Base-by-base conservation (phyloP, 2,888 invertebrate species). In the Neelides folsomi region DNA sequence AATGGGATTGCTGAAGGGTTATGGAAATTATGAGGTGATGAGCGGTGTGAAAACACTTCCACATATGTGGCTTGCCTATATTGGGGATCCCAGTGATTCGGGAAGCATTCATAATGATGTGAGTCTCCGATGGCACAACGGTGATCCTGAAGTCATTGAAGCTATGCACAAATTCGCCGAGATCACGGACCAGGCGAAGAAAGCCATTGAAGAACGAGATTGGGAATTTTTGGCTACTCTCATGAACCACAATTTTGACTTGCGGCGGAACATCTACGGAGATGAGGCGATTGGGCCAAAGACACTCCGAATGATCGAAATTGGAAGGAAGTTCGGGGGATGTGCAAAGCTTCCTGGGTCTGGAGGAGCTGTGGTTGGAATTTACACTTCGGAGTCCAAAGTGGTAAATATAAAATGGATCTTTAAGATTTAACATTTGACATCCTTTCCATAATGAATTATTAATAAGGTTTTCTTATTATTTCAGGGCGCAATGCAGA, bases 81-180 rank as follows among this genome's bases (percentile, higher is more conserved):
- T 55, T 16, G 41, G 48, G 13, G 56, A 60, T 40, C 60, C 63
- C 9, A 60, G 58, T 53, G 61, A 64, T 53, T 64, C 64, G 6
- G 63, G 63, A 40, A 52, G 47, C 37, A 61, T 64, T 36, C 64
- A 64, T 51, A 59, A 56, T 12, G 51, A 59, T 55, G 58, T 64
- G 10, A 41, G 54, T 12, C 42, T 45, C 10, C 55, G 62, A 16
- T 63, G 56, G 54, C 49, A 55, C 12, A 47, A 42, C 49, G 62
- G 63, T 47, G 50, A 56, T 20, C 35, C 49, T n/a, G 41, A 40
- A 27, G 53, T 53, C 20, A 27, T 46, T 16, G 50, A 53, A n/a
- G 53, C 53, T 13, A 53, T 53, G 53, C 20, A 39, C 15, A 52
- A 49, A 40, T 58, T 63, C 39, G 61, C 63, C 8, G 13, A 44